Base-by-base conservation (phyloP, 2,888 invertebrate genomes). In the Acleris holmiana region DNA sequence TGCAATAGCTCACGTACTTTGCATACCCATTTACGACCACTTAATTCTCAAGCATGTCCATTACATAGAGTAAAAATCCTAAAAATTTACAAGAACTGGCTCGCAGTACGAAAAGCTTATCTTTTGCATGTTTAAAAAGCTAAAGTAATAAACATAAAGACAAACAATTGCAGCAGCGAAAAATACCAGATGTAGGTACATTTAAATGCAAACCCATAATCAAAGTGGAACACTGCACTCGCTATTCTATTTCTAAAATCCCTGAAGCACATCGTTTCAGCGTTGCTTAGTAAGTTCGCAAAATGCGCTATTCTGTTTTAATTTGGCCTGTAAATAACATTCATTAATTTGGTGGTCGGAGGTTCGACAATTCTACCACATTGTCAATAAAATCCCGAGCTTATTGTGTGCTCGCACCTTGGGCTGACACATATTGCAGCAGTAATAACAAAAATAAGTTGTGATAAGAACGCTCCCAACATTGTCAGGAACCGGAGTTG, bases 61-160 rank as follows among this genome's bases (percentile, higher is more conserved):
- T 44, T 44, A 17, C n/a, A 44, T 7, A 44, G 0, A 17, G 15
- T 2, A n/a, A n/a, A 44, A 17, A 44, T 17, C n/a, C n/a, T 44
- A 18, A 44, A 41, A 25, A 44, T 3, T 23, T 25, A 41, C 35
- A 50, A 17, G 21, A 40, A 56, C 25, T 17, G 15, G 50, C 49
- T 17, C 18, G 18, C 50, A 41, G 25, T 18, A 51, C 21, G 21
- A 46, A 51, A 60, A 25, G 44, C 51, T 54, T 61, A 48, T 48
- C 48, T 55, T 41, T 40, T 6, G 41, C 40, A 53, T 58, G 41
- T 25, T 25, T 51, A 40, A 23, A 63, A 41, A 58, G 40, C 46
- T 47, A 18, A 47, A 50, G 51, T 58, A 58, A 58, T 58, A 58
- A 58, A 64, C 58, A 64, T 53, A 51, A 58, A 57, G 53, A 25